Evolutionary conservation across 1,140 invertebrate genomes (phyloP), one percentile per base, ranked within the genome.

Genomic region (Nephila pilipes): DNA sequence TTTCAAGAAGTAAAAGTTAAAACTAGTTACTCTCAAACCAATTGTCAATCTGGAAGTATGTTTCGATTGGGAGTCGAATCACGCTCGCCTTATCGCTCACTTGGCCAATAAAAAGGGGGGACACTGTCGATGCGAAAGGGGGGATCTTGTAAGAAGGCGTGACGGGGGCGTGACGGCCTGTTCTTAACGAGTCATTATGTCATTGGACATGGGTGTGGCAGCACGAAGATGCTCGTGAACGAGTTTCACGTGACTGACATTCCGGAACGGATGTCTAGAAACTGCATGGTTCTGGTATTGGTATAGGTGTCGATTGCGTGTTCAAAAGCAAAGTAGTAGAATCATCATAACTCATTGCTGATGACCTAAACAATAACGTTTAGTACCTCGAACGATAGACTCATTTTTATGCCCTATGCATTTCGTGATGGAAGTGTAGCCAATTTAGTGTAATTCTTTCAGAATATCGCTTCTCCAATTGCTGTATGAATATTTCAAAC

Each of bases 151-250:
- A 87, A 87, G 69, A 80, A 87, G 91, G 91, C 91, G 91, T 93
- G 91, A 93, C 91, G 91, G 55, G 38, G 91, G 91, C 91, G 83
- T 87, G 63, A 46, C 58, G 32, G 6, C 54, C 60, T 85, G 91
- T 93, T 87, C 91, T 93, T 93, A 87, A 79, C 91, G 91, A 93
- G 83, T 93, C 85, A 93, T 87, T 93, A 93, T 93, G 91, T 93
- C 91, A 93, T 93, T 93, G 91, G 85, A 93, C 91, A 93, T 85
- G 91, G 91, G 91, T 93, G 91, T 87, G 91, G 91, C 60, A 32
- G 38, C 81, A 55, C 38, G 80, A 92, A 92, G 90, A 92, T 85
- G 89, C 36, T 36, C 63, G 65, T 87, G 85, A 87, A 89, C 81
- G 90, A 65, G 83, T 38, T 80, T 93, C 91, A 93, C 91, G 91